These are phyloP conservation scores for Bathynomus jamesi DNA, from an alignment of 1,140 invertebrate species.

Conservation along the genomic window DNA sequence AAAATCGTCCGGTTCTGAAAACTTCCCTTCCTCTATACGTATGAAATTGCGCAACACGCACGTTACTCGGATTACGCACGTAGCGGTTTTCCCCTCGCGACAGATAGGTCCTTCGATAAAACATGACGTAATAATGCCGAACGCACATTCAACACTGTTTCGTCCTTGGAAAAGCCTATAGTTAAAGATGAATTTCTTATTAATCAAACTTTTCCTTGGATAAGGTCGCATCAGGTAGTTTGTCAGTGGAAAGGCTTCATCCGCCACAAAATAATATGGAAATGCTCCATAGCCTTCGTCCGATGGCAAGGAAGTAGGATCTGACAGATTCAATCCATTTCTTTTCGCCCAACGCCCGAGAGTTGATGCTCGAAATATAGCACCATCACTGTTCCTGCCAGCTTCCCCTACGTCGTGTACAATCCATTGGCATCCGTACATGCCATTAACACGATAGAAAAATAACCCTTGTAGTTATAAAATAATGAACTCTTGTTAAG, in stretches of 20 bases:
- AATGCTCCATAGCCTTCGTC: background rate
- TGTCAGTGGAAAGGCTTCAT: slow-evolving; percentile 10
- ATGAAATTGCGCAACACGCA: no score
- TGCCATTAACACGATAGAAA: no score
- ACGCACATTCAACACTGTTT: no score
- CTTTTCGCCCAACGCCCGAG: slow-evolving; percentile 3
- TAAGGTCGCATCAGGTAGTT: slow-evolving; percentile 5
- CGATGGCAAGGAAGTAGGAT: background rate
- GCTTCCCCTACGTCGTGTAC: slow-evolving; percentile 1
- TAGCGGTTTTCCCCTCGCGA: no score
- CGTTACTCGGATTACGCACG: no score
- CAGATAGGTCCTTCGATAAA: no score
- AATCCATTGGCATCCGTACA: slow-evolving; percentile 3
- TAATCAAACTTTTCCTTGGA: slow-evolving; percentile 1
- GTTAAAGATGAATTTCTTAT: slow-evolving; percentile 4
- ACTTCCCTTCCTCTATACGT: no score
- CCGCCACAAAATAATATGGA: slow-evolving; percentile 8
- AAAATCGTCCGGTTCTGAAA: no score
- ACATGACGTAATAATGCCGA: no score
- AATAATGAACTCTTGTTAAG: no score
- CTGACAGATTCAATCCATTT: background rate
- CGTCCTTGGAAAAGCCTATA: slow-evolving; percentile 1
- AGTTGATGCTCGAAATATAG: background rate
- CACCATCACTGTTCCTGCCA: slow-evolving; percentile 7
- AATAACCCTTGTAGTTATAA: no score